These are phyloP conservation scores for Sylvietta virens DNA, from an alignment of 2,113 vertebrate species.

Conservation along the genomic window DNA sequence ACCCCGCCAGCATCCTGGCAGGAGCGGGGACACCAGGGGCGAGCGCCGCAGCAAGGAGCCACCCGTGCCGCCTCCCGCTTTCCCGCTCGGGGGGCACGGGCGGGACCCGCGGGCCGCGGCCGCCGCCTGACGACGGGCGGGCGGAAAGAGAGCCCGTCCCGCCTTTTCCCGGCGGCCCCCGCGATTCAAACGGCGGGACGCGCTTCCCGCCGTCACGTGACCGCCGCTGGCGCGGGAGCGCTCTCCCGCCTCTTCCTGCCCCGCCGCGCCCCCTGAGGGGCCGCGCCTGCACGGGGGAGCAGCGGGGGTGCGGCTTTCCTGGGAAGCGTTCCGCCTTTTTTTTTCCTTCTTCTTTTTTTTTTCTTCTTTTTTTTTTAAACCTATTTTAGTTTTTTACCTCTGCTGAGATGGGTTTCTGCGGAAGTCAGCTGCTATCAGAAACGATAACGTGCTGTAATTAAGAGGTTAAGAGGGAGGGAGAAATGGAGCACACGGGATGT, in stretches of 20 bases:
- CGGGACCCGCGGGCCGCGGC: neutral
- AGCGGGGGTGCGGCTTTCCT: rapidly evolving
- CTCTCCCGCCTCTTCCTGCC: neutral
- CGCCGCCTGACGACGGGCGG: neutral
- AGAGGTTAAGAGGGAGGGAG: neutral
- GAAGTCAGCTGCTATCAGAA: neutral
- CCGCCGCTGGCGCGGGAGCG: rapidly evolving
- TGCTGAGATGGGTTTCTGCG: neutral
- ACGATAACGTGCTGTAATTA: no score
- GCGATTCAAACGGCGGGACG: neutral
- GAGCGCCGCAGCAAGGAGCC: no score
- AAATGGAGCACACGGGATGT: rapidly evolving
- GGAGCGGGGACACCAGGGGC: neutral
- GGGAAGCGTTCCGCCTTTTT: rapidly evolving
- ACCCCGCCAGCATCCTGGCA: slow-evolving; percentile 36
- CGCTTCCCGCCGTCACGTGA: neutral
- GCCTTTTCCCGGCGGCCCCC: neutral
- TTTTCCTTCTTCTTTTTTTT: rapidly evolving
- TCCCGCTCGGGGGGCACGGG: rapidly evolving
- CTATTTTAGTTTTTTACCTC: rapidly evolving
- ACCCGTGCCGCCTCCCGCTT: rapidly evolving
- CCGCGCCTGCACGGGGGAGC: rapidly evolving
- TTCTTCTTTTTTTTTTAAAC: neutral
- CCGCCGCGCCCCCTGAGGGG: no score
- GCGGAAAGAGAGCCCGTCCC: rapidly evolving